Percentiles rank a stretch among this genome's conserved stretches.
phyloP scores from a whole-genome alignment of 2,888 invertebrate genomes.

The Silvanus unidentatus region DNA sequence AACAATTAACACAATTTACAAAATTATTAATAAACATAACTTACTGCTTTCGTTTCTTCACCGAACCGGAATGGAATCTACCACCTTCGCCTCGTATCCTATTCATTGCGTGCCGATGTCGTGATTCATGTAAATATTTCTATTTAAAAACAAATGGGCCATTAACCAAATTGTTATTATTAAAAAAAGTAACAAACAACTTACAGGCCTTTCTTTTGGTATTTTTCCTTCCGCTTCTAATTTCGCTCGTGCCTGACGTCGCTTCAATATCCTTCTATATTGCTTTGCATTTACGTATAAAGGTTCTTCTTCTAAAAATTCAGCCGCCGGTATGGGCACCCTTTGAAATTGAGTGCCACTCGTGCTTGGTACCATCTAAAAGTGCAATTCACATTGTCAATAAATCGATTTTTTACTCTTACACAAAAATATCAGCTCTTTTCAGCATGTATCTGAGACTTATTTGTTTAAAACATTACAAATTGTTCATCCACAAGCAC shows the following conservation, averaged over 20 bases:
- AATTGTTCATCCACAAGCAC: too few species aligned
- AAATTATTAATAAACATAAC: constrained; percentile 1
- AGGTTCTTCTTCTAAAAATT: constrained; percentile 84
- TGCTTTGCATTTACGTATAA: constrained; percentile 98
- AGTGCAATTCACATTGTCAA: too few species aligned
- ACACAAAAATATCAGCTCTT: too few species aligned
- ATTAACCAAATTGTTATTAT: neutral
- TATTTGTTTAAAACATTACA: too few species aligned
- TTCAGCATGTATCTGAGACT: too few species aligned
- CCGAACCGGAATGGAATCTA: constrained; percentile 76
- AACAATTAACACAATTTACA: constrained; percentile 1
- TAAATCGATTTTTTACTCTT: too few species aligned
- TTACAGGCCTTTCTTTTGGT: constrained; percentile 89
- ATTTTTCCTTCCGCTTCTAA: constrained; percentile 93
- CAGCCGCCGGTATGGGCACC: constrained; percentile 57
- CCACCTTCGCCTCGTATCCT: constrained; percentile 95
- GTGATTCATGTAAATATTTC: constrained; percentile 98
- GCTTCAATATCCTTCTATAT: constrained; percentile 90
- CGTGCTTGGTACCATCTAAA: constrained; percentile 54
- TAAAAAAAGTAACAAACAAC: constrained; percentile 23
- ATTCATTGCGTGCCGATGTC: constrained; percentile 97
- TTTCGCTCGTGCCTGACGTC: constrained; percentile 90
- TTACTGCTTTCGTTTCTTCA: constrained; percentile 40
- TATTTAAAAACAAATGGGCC: constrained; percentile 46
- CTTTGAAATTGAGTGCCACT: constrained; percentile 52